Evolutionary conservation across 2,113 vertebrate species (phyloP), one percentile per base, ranked within the genome.

Genomic region (Gallinago media): DNA sequence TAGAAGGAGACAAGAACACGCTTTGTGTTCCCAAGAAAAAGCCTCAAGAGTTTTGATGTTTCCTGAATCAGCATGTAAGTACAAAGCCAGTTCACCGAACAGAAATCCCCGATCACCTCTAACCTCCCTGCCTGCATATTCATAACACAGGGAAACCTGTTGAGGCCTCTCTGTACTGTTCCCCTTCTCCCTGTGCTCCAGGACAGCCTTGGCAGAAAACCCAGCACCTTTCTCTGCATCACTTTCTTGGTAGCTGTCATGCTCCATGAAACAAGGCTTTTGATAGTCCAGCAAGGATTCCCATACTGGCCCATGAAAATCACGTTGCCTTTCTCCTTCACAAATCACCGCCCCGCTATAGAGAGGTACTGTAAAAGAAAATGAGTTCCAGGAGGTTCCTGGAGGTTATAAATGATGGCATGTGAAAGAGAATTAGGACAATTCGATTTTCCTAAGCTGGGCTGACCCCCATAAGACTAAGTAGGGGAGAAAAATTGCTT

Each of bases 401-500:
- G 77, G 91, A 81, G 27, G 66, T 94, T 88, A 67, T 91, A 96
- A 96, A 94, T 59, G 44, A 79, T 95, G 79, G 67, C 87, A 42
- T 73, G 87, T 74, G 88, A 95, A 95, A 93, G 68, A 73, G 25
- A 91, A 62, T n/a, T 66, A 62, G 71, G 86, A 79, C 61, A 81
- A 86, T 95, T 75, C 55, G 54, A 95, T 96, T 96, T 90, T 91
- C 63, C 87, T 59, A 66, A 20, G n/a, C 61, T 58, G 81, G 46
- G 32, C 21, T 97, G 83, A 91, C 74, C 80, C 86, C 65, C 47
- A 31, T 80, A 96, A 90, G 46, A 63, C 59, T 81, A 25, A 94
- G 14, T 42, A 77, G 49, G 86, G 58, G 90, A 92, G 83, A 96
- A 89, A 96, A 97, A 93, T 63, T 86, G 73, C 52, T 97, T 83